Conservation (phyloP, 2,888 invertebrate species). For the Tenthredo notha region DNA sequence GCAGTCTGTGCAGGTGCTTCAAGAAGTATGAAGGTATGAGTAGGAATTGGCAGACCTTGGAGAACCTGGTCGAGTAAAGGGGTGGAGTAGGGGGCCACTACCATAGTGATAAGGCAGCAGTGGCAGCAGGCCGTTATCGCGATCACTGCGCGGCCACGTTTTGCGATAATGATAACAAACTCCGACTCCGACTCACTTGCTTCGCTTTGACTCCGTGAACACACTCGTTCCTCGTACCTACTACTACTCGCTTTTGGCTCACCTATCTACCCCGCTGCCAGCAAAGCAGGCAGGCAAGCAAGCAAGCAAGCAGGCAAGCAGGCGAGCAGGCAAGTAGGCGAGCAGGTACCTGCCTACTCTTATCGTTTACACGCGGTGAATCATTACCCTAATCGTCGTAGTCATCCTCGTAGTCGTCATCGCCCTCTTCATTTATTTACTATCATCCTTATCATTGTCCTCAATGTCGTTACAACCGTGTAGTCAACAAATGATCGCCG, state of each 20-base stretch:
- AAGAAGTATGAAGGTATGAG: slow-evolving; percentile 63
- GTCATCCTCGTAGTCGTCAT: slow-evolving; percentile 16
- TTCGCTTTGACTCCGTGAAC: slow-evolving; percentile 30
- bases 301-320: not conserved
- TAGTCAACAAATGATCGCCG: not conserved
- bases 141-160: slow-evolving; percentile 73
- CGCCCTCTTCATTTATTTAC: slow-evolving; percentile 14
- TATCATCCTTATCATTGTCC: slow-evolving; percentile 23
- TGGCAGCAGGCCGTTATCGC: slow-evolving; percentile 73
- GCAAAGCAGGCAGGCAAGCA: slow-evolving; percentile 7
- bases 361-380: slow-evolving; percentile 40
- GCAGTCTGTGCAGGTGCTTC: slow-evolving; percentile 57
- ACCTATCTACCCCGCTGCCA: slow-evolving; percentile 28
- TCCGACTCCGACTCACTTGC: slow-evolving; percentile 55
- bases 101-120: slow-evolving; percentile 68
- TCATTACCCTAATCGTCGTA: slow-evolving; percentile 35
- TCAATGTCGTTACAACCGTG: not conserved
- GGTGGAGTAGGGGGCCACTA: not conserved
- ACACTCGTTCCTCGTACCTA: slow-evolving; percentile 21
- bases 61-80: slow-evolving; percentile 15
- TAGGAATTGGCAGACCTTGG: slow-evolving; percentile 67
- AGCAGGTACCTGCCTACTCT: slow-evolving; percentile 29
- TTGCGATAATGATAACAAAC: slow-evolving; percentile 74
- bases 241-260: slow-evolving; percentile 35
- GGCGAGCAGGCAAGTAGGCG: not conserved